Conservation (phyloP, 2,888 invertebrate genomes). For the Amitus sp. region DNA sequence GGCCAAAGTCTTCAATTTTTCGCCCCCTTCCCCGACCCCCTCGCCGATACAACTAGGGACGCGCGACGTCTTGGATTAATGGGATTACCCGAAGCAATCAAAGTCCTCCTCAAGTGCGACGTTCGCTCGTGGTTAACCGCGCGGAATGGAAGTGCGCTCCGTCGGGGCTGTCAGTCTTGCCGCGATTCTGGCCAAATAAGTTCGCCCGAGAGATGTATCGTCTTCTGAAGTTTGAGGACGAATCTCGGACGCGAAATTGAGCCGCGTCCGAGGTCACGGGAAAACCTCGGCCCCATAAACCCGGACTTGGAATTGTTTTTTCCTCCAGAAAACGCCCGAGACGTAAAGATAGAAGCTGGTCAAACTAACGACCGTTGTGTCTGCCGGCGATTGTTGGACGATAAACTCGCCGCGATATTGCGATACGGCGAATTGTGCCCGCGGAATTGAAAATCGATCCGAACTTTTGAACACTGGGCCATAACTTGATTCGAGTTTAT, state of each 20-base stretch:
- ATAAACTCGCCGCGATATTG: conserved; percentile 17
- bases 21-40: too few species aligned
- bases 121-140: conserved; percentile 62
- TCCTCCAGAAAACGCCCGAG: conserved; percentile 22
- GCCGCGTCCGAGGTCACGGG: not conserved
- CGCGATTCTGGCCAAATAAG: not conserved
- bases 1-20: conserved; percentile 38
- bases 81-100: conserved; percentile 62
- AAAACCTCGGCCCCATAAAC: conserved; percentile 32
- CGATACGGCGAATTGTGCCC: conserved; percentile 8
- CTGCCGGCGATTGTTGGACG: conserved; percentile 30
- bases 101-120: conserved; percentile 60
- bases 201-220: not conserved
- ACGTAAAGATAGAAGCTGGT: conserved; percentile 38
- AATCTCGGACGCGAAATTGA: not conserved
- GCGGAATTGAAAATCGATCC: conserved; percentile 12
- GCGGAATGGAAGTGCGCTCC: conserved; percentile 63
- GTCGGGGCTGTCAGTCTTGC: conserved; percentile 46
- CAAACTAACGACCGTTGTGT: conserved; percentile 40
- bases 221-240: too few species aligned
- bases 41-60: conserved; percentile 1
- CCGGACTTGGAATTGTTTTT: conserved; percentile 25
- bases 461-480: too few species aligned
- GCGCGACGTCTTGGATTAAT: conserved; percentile 52
- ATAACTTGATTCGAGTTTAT: not conserved